Conservation (phyloP, 1,140 invertebrate species). For the Polypedilum vanderplanki region DNA sequence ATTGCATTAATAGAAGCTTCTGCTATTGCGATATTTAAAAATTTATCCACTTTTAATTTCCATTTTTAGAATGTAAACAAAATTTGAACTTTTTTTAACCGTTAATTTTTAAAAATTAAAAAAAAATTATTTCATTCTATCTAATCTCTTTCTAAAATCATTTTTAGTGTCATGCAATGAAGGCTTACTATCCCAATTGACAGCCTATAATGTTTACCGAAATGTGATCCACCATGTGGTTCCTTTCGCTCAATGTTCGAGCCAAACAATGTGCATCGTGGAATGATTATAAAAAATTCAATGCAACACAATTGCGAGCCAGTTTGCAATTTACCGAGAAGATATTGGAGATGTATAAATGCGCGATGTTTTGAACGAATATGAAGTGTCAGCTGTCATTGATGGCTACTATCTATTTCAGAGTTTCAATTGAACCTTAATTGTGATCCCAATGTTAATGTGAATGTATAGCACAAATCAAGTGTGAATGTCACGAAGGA, state of each 20-base stretch:
- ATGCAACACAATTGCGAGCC: neutral
- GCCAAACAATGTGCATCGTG: neutral
- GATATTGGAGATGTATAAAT: slow-evolving; percentile 32
- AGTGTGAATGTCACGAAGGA: slow-evolving; percentile 33
- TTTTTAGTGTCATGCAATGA: too few species aligned
- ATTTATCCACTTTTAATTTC: neutral
- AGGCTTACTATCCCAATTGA: too few species aligned
- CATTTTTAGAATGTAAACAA: neutral
- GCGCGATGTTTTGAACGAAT: slow-evolving; percentile 36
- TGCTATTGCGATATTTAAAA: neutral
- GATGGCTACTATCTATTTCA: slow-evolving; percentile 38
- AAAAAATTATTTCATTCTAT: too few species aligned
- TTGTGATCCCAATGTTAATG: slow-evolving; percentile 22
- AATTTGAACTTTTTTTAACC: neutral
- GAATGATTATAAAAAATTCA: slow-evolving; percentile 9
- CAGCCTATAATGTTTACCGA: too few species aligned
- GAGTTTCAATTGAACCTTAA: slow-evolving; percentile 35
- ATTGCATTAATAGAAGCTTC: too few species aligned
- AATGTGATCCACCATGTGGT: too few species aligned
- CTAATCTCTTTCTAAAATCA: too few species aligned
- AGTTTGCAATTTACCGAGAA: neutral
- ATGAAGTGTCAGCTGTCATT: slow-evolving; percentile 39
- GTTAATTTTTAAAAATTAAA: too few species aligned
- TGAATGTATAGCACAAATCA: neutral
- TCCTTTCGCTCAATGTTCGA: neutral